Evolutionary conservation across 2,888 invertebrate genomes (phyloP).

Genomic region (Girardia tigrina): DNA sequence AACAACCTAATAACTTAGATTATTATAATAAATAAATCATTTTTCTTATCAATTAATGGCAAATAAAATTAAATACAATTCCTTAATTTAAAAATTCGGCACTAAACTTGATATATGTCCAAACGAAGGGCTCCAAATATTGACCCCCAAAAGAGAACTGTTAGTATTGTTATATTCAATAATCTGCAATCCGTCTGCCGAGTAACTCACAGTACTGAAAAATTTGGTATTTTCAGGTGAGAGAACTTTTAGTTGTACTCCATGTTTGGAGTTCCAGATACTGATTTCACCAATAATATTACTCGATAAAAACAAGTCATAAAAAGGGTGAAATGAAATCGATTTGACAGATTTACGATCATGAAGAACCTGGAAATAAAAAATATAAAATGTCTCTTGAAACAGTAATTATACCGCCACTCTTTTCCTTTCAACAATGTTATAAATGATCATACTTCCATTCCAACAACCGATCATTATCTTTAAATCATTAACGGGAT

Average conservation of each 20-base stretch:
- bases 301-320: background rate
- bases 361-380: background rate
- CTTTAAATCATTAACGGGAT: background rate
- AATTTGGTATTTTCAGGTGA: background rate
- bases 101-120: background rate
- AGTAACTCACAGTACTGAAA: background rate
- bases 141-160: background rate
- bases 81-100: too few relatives aligned
- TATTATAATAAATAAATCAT: too few relatives aligned
- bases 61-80: too few relatives aligned
- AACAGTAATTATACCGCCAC: background rate
- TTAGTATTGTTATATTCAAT: background rate
- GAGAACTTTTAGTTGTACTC: background rate
- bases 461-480: background rate
- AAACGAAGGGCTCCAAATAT: background rate
- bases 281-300: background rate
- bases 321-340: background rate
- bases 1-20: too few relatives aligned
- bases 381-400: background rate
- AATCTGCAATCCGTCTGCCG: background rate
- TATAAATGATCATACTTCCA: background rate
- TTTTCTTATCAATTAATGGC: too few relatives aligned
- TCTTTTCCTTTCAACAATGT: background rate
- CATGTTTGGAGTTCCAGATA: background rate
- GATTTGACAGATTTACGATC: background rate